Base-by-base conservation (phyloP, 2,797 vertebrate genomes). In the Syngnathus rostellatus region DNA sequence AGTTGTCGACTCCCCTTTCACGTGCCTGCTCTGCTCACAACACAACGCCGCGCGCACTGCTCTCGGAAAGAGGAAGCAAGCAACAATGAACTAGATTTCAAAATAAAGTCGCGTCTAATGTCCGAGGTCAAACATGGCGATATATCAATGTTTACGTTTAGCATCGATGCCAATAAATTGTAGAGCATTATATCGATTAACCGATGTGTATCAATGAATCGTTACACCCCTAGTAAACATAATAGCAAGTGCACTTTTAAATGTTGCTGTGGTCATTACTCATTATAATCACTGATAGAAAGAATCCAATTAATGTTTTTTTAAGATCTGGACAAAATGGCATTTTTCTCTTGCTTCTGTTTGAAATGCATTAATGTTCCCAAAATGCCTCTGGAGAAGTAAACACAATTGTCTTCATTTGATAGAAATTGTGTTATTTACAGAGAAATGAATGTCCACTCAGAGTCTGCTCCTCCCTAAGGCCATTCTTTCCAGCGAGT, bases 401-500 rank as follows among this genome's bases (percentile, higher is more conserved):
- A 11, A 46, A 46, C 41, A 10, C 21, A 25, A 31, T 46, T 46
- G 61, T 45, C n/a, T 21, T 25, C 2, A 3, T 25, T 62, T 46
- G 43, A 62, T 16, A 46, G 61, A 43, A 14, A 23, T 62, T 1
- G 14, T 12, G n/a, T 5, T 43, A 21, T 45, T 45, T 43, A 21
- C 2, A 9, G 8, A 21, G 8, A 51, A 51, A 21, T 21, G n/a
- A 51, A 51, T 21, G 50, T 21, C 50, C 19, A 10, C n/a, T 51
- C 48, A n/a, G 31, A 31, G 54, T 7, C 11, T 57, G 54, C 7
- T 57, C 54, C 54, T 57, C 12, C 54, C 25, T 37, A 11, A 5
- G 54, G 54, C 25, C 10, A 57, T 31, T 38, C 31, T 58, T 37
- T 31, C 17, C 14, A 72, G 66, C 77, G 82, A 76, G 77, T 76